These are phyloP conservation scores for Asteroscopus sphinx DNA, from an alignment of 2,888 invertebrate genomes.

Conservation along the genomic window DNA sequence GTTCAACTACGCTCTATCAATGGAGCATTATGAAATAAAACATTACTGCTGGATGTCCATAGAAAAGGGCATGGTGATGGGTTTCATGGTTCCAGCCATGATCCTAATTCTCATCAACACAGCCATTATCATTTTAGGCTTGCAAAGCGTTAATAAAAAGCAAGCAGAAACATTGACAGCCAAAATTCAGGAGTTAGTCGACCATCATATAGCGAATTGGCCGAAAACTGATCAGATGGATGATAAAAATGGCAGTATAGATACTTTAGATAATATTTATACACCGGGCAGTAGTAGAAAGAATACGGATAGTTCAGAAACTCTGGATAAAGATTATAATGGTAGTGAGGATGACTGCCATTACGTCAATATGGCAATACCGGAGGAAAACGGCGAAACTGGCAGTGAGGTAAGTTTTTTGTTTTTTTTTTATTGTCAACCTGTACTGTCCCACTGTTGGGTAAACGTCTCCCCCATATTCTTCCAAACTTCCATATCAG, in stretches of 20 bases:
- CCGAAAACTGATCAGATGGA: constrained; percentile 73
- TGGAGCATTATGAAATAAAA: constrained; percentile 92
- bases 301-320: constrained; percentile 84
- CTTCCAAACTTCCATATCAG: no score
- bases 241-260: constrained; percentile 76
- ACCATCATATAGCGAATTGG: constrained; percentile 82
- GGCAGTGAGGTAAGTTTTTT: constrained; percentile 75
- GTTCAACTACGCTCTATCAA: constrained; percentile 92
- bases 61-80: constrained; percentile 93
- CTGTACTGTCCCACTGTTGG: no score
- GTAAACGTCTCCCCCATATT: no score
- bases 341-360: constrained; percentile 81
- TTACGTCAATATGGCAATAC: constrained; percentile 70
- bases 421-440: no score
- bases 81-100: constrained; percentile 93
- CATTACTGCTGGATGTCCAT: constrained; percentile 94
- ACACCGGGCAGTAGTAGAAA: constrained; percentile 82
- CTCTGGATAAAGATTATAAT: constrained; percentile 80
- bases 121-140: constrained; percentile 89
- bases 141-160: constrained; percentile 84
- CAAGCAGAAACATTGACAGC: constrained; percentile 83
- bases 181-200: constrained; percentile 83
- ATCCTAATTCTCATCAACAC: constrained; percentile 91
- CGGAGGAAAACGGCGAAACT: constrained; percentile 68
- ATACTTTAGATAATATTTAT: constrained; percentile 79